Conservation (phyloP, 2,113 vertebrate genomes). For the Oncorhynchus gorbuscha region DNA sequence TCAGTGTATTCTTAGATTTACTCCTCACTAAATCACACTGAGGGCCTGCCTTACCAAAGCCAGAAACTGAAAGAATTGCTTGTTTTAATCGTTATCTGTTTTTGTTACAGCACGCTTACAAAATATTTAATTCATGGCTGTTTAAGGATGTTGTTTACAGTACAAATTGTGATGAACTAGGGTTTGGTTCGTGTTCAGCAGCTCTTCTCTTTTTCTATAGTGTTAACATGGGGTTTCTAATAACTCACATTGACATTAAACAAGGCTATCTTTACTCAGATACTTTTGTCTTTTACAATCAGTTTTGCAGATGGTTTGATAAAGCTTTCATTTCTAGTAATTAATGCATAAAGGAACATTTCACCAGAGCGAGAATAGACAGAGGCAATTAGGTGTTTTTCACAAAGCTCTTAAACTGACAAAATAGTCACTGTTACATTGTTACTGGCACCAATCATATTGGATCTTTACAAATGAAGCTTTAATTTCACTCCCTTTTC, state of each 20-base stretch:
- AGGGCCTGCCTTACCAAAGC: neutral
- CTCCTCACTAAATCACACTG: slow-evolving; percentile 8
- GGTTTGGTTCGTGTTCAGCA: slow-evolving; percentile 1
- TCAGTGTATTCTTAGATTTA: slow-evolving; percentile 9
- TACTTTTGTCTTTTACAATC: slow-evolving; percentile 16
- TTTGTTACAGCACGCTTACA: slow-evolving; percentile 8
- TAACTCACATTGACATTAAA: slow-evolving; percentile 5
- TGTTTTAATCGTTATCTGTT: slow-evolving; percentile 24
- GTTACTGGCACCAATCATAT: slow-evolving; percentile 2
- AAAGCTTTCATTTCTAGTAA: slow-evolving; percentile 12
- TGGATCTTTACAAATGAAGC: slow-evolving; percentile 8
- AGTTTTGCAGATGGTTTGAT: neutral
- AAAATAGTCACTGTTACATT: slow-evolving; percentile 13
- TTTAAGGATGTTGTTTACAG: slow-evolving; percentile 15
- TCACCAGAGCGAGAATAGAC: neutral
- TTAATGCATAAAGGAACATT: slow-evolving; percentile 16
- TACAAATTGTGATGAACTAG: slow-evolving; percentile 7
- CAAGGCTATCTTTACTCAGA: slow-evolving; percentile 1
- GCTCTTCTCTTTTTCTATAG: neutral
- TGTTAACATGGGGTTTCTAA: neutral
- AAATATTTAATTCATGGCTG: slow-evolving; percentile 11
- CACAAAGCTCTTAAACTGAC: slow-evolving; percentile 14
- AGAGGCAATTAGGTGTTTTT: slow-evolving; percentile 4
- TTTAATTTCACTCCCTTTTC: slow-evolving; percentile 20
- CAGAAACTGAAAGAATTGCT: slow-evolving; percentile 6